Percentiles rank a stretch among this genome's conserved stretches.
Evolutionary conservation across 2,888 invertebrate genomes (phyloP).

Genomic region (Dicyrtoma fusca): DNA sequence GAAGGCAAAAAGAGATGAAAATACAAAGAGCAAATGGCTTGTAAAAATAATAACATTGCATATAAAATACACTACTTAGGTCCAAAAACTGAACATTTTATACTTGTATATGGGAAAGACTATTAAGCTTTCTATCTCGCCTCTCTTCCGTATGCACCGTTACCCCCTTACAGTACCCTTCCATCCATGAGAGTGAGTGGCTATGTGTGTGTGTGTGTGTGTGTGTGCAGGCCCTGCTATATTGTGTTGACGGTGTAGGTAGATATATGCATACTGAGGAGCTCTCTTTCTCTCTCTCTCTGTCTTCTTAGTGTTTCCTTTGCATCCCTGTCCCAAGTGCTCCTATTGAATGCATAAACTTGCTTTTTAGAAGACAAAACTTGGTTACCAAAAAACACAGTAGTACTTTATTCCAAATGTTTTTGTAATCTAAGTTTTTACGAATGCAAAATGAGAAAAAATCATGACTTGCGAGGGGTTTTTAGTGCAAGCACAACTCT

Average conservation of each 20-base stretch:
- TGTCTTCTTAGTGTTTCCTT: no score
- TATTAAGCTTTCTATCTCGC: no score
- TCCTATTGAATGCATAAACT: constrained; percentile 54
- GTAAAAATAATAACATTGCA: constrained; percentile 58
- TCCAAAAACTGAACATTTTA: constrained; percentile 39
- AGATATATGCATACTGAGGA: background rate
- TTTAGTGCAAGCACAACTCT: constrained; percentile 22
- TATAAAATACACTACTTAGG: constrained; percentile 57
- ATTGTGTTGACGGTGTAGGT: background rate
- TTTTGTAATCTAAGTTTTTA: constrained; percentile 54
- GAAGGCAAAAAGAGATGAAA: constrained; percentile 55
- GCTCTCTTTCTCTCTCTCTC: background rate
- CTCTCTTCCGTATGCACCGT: no score
- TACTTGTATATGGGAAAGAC: background rate
- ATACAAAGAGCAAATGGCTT: constrained; percentile 57
- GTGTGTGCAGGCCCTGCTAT: no score
- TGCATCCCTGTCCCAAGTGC: constrained; percentile 42
- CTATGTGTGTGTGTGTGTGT: no score
- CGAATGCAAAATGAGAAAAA: constrained; percentile 51
- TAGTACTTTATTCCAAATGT: constrained; percentile 48
- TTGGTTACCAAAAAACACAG: constrained; percentile 53
- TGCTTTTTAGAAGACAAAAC: constrained; percentile 48
- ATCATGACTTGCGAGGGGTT: constrained; percentile 46
- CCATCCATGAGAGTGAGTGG: no score
- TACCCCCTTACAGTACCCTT: no score